Conservation (phyloP, 2,797 vertebrate species). For the Holocentrus rufus region DNA sequence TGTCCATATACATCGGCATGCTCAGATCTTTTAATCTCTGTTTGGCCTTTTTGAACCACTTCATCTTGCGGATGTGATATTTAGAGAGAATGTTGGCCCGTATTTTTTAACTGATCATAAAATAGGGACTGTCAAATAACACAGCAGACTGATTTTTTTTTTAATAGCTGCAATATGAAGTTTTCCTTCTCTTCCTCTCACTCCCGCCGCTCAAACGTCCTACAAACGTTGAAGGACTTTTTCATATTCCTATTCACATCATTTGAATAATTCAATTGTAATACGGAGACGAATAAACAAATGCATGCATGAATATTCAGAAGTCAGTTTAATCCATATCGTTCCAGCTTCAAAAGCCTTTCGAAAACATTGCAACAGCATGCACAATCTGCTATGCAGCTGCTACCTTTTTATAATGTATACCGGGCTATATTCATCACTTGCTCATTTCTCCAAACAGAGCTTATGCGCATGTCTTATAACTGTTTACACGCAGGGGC, state of each 20-base stretch:
- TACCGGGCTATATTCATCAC: slow-evolving; percentile 51
- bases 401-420: slow-evolving; percentile 72
- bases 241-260: slow-evolving; percentile 26
- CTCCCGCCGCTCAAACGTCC: slow-evolving; percentile 55
- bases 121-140: no score
- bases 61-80: no score
- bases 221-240: slow-evolving; percentile 68
- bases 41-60: no score
- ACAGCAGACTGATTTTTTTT: no score
- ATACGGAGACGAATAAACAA: slow-evolving; percentile 80
- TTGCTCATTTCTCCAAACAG: slow-evolving; percentile 28
- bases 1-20: no score
- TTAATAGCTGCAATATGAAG: no score
- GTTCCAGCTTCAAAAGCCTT: slow-evolving; percentile 76
- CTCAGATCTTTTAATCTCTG: no score
- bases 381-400: slow-evolving; percentile 79
- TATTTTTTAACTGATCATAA: no score
- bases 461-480: slow-evolving; percentile 16
- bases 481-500: slow-evolving; percentile 28
- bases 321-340: slow-evolving; percentile 68
- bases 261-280: slow-evolving; percentile 73
- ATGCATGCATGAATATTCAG: slow-evolving; percentile 82
- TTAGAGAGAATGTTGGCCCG: no score
- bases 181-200: neutral
- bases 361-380: slow-evolving; percentile 79